Conservation (phyloP, 2,113 vertebrate species). For the Ornithorhynchus anatinus region DNA sequence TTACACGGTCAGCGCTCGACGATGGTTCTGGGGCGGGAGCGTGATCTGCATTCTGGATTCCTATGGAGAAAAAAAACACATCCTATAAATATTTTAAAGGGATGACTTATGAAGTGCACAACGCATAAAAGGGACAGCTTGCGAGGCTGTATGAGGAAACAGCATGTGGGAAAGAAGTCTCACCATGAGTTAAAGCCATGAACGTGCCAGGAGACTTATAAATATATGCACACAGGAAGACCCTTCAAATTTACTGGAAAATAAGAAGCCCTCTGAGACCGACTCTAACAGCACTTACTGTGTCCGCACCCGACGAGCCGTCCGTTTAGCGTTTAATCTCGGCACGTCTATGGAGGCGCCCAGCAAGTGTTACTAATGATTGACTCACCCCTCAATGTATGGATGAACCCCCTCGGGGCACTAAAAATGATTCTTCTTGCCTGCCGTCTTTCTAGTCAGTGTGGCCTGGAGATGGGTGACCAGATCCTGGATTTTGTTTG, state of each 20-base stretch:
- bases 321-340: slow-evolving; percentile 19
- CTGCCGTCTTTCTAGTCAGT: background rate
- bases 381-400: slow-evolving; percentile 11
- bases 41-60: background rate
- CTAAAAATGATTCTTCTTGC: slow-evolving; percentile 25
- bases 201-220: background rate
- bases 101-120: background rate
- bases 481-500: no score
- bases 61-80: background rate
- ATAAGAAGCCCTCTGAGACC: background rate
- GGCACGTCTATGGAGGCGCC: slow-evolving; percentile 13
- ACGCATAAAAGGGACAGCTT: background rate
- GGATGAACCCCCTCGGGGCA: background rate
- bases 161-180: background rate
- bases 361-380: slow-evolving; percentile 18
- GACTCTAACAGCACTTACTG: background rate
- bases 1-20: background rate
- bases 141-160: background rate
- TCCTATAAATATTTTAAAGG: background rate
- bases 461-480: background rate
- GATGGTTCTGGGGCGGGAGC: background rate
- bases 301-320: background rate
- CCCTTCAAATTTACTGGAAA: background rate
- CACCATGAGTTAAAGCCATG: background rate
- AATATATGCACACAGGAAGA: background rate